These are phyloP conservation scores for Zaprionus taronus DNA, from an alignment of 1,140 invertebrate species.

Conservation along the genomic window DNA sequence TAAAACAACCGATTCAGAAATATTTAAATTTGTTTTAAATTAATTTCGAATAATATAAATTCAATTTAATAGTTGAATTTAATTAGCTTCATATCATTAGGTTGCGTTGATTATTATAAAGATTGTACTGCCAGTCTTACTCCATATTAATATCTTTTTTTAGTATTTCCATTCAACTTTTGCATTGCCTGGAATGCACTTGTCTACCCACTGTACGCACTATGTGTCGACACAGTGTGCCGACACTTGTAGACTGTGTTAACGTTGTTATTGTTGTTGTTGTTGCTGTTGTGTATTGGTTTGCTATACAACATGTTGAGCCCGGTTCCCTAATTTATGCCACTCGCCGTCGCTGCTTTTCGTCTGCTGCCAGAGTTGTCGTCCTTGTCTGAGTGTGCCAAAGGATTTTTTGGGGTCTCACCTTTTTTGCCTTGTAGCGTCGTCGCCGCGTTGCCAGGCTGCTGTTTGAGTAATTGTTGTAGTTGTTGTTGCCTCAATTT, in stretches of 20 bases:
- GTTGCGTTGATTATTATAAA: no score
- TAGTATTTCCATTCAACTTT: background rate
- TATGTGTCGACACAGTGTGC: constrained; percentile 47
- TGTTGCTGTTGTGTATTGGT: constrained; percentile 36
- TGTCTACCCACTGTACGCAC: constrained; percentile 31
- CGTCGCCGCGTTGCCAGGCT: background rate
- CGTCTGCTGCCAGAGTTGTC: constrained; percentile 23
- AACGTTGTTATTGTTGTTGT: constrained; percentile 21
- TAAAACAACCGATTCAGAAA: no score
- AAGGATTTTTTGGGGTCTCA: constrained; percentile 74
- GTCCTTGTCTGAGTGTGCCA: constrained; percentile 66
- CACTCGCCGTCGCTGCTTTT: constrained; percentile 44
- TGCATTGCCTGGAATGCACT: background rate
- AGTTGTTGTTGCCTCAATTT: constrained; percentile 16
- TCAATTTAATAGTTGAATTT: no score
- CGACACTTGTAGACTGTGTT: constrained; percentile 67
- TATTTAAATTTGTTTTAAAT: no score
- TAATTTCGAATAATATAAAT: no score
- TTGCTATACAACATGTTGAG: constrained; percentile 60
- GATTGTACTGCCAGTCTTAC: background rate
- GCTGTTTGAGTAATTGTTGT: constrained; percentile 5
- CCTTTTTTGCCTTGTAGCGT: constrained; percentile 56
- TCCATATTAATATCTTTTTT: background rate
- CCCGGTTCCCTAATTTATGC: constrained; percentile 73
- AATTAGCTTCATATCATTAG: no score